These are phyloP conservation scores for Philaenus spumarius DNA, from an alignment of 1,140 invertebrate genomes.

Conservation along the genomic window DNA sequence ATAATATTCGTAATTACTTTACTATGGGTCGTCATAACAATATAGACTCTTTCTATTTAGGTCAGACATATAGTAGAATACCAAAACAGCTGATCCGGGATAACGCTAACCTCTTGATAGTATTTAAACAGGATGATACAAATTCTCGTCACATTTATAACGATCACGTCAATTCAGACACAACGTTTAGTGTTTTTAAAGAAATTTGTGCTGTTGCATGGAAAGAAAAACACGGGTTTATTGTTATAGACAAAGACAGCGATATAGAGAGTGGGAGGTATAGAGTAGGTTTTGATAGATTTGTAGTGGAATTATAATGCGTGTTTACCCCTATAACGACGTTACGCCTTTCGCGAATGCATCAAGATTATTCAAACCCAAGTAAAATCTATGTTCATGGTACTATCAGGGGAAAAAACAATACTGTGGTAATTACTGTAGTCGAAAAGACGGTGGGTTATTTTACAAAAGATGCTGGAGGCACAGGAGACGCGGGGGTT, in stretches of 20 bases:
- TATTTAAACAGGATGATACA: constrained; percentile 40
- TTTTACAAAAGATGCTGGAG: neutral
- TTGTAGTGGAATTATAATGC: constrained; percentile 11
- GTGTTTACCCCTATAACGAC: no score
- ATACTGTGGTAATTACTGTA: neutral
- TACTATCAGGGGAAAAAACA: neutral
- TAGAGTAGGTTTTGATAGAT: constrained; percentile 31
- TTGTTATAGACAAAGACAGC: constrained; percentile 33
- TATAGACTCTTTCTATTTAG: constrained; percentile 36
- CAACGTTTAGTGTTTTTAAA: constrained; percentile 28
- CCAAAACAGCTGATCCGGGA: constrained; percentile 41
- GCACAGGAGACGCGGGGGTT: neutral
- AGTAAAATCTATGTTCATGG: neutral
- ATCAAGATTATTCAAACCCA: no score
- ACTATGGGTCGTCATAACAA: constrained; percentile 37
- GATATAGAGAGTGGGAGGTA: constrained; percentile 28
- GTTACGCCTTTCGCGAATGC: no score
- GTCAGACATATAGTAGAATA: constrained; percentile 38
- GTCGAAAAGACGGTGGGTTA: neutral
- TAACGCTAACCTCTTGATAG: constrained; percentile 37
- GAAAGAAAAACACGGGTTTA: constrained; percentile 30
- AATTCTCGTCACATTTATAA: constrained; percentile 41
- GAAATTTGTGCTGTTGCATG: constrained; percentile 24
- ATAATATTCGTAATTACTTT: constrained; percentile 36
- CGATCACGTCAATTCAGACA: constrained; percentile 38